Evolutionary conservation across 2,797 vertebrate species (phyloP).

Genomic region (Carapus acus): DNA sequence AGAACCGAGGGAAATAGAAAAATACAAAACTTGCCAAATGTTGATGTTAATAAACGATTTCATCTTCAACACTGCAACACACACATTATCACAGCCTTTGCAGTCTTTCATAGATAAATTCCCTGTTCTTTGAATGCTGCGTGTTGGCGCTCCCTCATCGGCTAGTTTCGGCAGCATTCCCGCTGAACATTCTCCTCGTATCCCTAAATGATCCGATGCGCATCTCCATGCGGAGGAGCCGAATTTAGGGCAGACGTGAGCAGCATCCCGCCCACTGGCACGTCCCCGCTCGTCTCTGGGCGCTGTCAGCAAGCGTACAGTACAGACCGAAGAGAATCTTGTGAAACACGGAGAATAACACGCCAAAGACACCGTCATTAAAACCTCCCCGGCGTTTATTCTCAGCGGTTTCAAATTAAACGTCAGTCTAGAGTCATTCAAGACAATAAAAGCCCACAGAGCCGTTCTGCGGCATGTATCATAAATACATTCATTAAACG

Average conservation of each 20-base stretch:
- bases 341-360: neutral
- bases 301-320: conserved; percentile 20
- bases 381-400: neutral
- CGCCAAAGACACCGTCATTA: neutral
- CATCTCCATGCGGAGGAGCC: conserved; percentile 35
- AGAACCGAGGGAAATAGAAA: too few species aligned
- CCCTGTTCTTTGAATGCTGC: too few species aligned
- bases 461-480: neutral
- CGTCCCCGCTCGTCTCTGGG: conserved; percentile 20
- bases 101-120: too few species aligned
- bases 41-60: too few species aligned
- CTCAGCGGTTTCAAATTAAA: conserved; percentile 25
- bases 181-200: conserved; percentile 1
- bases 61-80: too few species aligned
- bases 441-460: conserved; percentile 7
- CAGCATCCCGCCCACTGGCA: conserved; percentile 41
- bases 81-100: too few species aligned
- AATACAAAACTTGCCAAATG: too few species aligned
- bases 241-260: conserved; percentile 61
- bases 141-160: too few species aligned
- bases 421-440: conserved; percentile 20
- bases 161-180: too few species aligned
- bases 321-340: conserved; percentile 3
- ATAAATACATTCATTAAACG: conserved; percentile 9
- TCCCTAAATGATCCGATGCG: conserved; percentile 35